phyloP scores from a whole-genome alignment of 2,797 vertebrate species.

The Pyrrhura leucotis region DNA sequence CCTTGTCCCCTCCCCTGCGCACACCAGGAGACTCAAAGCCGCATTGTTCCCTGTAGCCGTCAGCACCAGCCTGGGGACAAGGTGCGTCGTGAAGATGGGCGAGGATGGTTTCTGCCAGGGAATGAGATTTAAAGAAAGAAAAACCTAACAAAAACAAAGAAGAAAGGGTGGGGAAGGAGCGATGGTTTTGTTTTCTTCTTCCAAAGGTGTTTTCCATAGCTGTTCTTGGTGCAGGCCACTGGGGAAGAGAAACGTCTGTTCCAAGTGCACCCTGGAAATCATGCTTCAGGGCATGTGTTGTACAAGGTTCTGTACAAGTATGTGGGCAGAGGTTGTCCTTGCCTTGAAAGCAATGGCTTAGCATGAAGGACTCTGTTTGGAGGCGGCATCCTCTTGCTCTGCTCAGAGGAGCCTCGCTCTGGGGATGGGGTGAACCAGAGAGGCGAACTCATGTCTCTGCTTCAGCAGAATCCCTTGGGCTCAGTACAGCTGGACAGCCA shows the following conservation, averaged over 20 bases:
- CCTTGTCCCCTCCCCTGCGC: slow-evolving; percentile 27
- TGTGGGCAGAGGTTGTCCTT: not conserved
- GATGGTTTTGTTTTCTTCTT: not conserved
- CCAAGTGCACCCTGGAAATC: not conserved
- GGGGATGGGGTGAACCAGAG: not conserved
- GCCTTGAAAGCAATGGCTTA: rapidly evolving
- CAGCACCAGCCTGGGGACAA: slow-evolving; percentile 16
- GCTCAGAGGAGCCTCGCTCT: not conserved
- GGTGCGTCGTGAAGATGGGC: slow-evolving; percentile 3
- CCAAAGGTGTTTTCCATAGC: not conserved
- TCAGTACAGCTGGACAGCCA: not conserved
- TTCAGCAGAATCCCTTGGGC: rapidly evolving
- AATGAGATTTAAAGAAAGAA: not conserved
- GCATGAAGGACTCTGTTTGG: not conserved
- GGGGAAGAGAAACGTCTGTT: rapidly evolving
- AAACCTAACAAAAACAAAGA: not conserved
- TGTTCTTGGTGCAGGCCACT: not conserved
- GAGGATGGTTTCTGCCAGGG: slow-evolving; percentile 7
- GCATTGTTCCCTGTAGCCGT: slow-evolving; percentile 40
- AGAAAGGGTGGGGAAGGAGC: not conserved
- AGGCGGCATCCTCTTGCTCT: not conserved
- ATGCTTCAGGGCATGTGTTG: rapidly evolving
- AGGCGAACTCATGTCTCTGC: rapidly evolving
- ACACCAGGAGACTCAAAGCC: slow-evolving; percentile 56
- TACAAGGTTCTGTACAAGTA: not conserved